Evolutionary conservation across 2,797 vertebrate species (phyloP).

Genomic region (Rhodeus uyekii): DNA sequence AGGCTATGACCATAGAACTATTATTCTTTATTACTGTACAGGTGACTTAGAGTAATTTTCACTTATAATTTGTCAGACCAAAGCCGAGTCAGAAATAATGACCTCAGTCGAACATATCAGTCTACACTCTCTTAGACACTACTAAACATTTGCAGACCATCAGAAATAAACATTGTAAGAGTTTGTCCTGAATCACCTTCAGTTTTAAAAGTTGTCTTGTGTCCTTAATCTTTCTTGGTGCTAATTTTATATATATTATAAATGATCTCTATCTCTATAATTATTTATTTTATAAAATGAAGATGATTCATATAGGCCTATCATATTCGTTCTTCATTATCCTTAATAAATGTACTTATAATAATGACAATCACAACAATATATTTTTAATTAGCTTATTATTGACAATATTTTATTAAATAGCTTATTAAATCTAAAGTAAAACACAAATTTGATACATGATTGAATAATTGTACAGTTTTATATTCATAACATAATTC

Average conservation of each 20-base stretch:
- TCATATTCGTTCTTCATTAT: neutral
- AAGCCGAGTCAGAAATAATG: neutral
- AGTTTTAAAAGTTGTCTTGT: neutral
- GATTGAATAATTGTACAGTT: neutral
- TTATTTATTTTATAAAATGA: neutral
- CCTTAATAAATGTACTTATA: neutral
- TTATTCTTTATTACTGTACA: conserved; percentile 10
- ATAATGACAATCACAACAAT: neutral
- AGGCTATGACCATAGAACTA: neutral
- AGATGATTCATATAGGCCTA: neutral
- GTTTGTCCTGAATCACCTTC: neutral
- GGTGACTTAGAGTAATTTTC: conserved; percentile 13
- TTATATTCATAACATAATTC: neutral
- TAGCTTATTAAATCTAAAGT: neutral
- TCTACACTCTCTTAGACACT: neutral
- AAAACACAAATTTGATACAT: neutral
- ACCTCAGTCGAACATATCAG: neutral
- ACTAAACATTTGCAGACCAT: neutral
- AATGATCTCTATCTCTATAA: neutral
- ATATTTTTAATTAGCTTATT: too few relatives aligned
- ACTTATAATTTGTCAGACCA: neutral
- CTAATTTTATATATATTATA: neutral
- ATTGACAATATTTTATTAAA: too few relatives aligned
- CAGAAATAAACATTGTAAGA: neutral
- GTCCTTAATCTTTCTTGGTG: neutral